phyloP scores from a whole-genome alignment of 2,797 vertebrate species.

The Nyctibius grandis region DNA sequence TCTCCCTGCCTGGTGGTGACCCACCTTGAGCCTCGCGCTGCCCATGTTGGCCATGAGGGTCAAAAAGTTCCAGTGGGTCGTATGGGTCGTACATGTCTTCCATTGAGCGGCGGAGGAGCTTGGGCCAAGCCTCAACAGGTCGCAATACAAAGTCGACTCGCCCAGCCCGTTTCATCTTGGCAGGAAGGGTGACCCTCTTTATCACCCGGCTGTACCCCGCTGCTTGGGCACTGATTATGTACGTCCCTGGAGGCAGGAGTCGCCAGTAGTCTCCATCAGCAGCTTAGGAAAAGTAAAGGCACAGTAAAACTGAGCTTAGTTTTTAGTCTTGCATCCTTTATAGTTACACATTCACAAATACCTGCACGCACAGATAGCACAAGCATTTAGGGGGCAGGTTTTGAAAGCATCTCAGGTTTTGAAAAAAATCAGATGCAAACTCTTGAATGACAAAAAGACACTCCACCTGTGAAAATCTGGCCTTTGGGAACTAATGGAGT shows the following conservation, averaged over 20 bases:
- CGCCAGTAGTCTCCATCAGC: conserved; percentile 95
- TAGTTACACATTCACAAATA: accelerated
- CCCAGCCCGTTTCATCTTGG: conserved; percentile 80
- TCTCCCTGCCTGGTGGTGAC: conserved; percentile 67
- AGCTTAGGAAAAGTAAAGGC: conserved; percentile 67
- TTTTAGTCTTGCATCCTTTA: accelerated
- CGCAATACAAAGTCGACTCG: conserved; percentile 88
- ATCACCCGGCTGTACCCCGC: conserved; percentile 84
- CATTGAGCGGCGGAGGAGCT: conserved; percentile 60
- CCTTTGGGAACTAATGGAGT: not conserved
- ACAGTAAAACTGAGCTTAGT: not conserved
- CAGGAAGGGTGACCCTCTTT: conserved; percentile 88
- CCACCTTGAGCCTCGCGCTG: conserved; percentile 28
- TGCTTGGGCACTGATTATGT: conserved; percentile 86
- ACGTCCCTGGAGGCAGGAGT: conserved; percentile 84
- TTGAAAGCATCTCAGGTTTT: not conserved
- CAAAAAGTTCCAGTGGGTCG: conserved; percentile 82
- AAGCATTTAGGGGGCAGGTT: not conserved
- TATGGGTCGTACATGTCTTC: conserved; percentile 71
- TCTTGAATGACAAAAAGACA: not conserved
- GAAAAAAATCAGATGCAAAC: not conserved
- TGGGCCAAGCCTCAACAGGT: conserved; percentile 74
- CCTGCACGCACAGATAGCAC: accelerated
- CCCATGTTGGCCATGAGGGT: conserved; percentile 53
- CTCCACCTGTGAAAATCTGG: not conserved